Conservation (phyloP, 2,888 invertebrate genomes). For the Pocota personata region DNA sequence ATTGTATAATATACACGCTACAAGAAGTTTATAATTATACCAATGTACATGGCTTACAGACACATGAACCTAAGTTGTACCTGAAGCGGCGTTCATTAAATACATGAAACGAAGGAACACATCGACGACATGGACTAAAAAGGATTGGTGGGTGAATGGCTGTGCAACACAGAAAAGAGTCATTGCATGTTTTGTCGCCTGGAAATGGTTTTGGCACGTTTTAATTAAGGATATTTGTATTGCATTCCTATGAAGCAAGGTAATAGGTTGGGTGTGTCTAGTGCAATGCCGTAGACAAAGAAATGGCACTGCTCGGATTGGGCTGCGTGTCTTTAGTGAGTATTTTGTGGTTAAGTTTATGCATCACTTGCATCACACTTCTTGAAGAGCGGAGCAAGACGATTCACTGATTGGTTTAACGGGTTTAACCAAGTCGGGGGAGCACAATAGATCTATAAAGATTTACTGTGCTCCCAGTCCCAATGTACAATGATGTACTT, state of each 20-base stretch:
- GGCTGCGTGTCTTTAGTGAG: background rate
- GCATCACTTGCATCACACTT: background rate
- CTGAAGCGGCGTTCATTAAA: slow-evolving; percentile 20
- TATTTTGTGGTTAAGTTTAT: background rate
- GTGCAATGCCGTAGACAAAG: background rate
- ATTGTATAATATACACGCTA: background rate
- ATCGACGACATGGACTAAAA: background rate
- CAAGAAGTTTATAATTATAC: slow-evolving; percentile 30
- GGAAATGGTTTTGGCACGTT: slow-evolving; percentile 54
- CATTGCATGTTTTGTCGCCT: slow-evolving; percentile 36
- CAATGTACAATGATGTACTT: too few species aligned
- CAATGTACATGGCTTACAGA: slow-evolving; percentile 14
- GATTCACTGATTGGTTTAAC: too few species aligned
- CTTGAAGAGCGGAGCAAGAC: too few species aligned
- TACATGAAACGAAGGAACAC: background rate
- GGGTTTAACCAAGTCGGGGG: too few species aligned
- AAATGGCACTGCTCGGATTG: background rate
- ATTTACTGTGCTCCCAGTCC: too few species aligned
- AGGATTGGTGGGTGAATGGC: background rate
- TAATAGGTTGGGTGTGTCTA: background rate
- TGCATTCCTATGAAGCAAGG: background rate
- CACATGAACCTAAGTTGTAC: background rate
- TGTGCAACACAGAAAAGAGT: background rate
- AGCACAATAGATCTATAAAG: too few species aligned
- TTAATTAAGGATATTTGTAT: slow-evolving; percentile 43